Base-by-base conservation (phyloP, 2,113 vertebrate species). In the Osmerus mordax region DNA sequence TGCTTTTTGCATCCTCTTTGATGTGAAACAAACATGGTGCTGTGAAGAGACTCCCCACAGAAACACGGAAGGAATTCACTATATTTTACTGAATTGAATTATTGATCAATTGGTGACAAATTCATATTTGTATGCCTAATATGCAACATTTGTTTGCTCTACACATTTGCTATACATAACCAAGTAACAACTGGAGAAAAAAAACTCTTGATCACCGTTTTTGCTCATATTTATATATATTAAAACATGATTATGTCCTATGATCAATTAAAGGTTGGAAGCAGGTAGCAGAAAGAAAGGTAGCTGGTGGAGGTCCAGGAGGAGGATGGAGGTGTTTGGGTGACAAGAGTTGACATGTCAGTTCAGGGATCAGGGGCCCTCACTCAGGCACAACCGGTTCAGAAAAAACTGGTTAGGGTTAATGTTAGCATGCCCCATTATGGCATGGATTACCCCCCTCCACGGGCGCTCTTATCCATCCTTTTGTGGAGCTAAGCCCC, bases 401-500 rank as follows among this genome's bases (percentile, higher is more conserved):
- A 89, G 90, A 90, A 87, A 70, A 64, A 86, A 87, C 89, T 84
- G 82, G 89, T 82, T 81, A 9, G 72, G 71, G 36, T 60, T 6
- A 14, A 65, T 19, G 83, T 59, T 78, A 74, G 74, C 61, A 54
- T 76, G 58, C 73, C 47, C 79, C 81, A 89, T 90, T 90, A 88
- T 89, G 61, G 73, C 7, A 29, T 80, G 83, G 88, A 91, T 89
- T 88, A 88, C 72, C 79, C 78, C 78, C 74, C 81, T 74, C 29
- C 21, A 77, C 55, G 11, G 82, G 71, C 75, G 78, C 81, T 78
- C 72, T 89, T 84, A 92, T 89, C 88, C 90, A 73, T 69, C 66
- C 90, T 86, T 90, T 91, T 92, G 90, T 91, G 81, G 76, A 65
- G 73, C 47, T 89, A 91, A 93, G 80, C 86, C 84, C 54, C 67